phyloP scores from a whole-genome alignment of 2,113 vertebrate species.

The Dissostichus mawsoni region DNA sequence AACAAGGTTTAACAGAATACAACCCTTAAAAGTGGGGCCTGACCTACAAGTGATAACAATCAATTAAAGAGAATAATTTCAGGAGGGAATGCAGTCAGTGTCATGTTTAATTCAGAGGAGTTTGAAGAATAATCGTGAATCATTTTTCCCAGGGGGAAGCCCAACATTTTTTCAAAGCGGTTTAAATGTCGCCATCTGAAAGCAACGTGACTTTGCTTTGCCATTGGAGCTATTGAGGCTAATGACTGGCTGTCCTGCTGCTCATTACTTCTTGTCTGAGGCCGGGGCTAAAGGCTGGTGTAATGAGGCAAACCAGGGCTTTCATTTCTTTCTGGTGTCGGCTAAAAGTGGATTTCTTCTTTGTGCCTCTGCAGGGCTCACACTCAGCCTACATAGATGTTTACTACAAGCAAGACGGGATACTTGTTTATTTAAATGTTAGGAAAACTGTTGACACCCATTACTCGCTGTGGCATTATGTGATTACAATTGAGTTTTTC shows the following conservation, averaged over 20 bases:
- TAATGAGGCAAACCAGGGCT: constrained; percentile 61
- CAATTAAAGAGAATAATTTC: constrained; percentile 22
- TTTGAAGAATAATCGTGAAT: constrained; percentile 26
- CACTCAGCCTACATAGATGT: neutral
- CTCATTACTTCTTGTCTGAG: constrained; percentile 63
- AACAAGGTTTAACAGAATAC: constrained; percentile 14
- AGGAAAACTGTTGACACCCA: neutral
- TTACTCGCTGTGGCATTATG: neutral
- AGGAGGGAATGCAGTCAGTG: neutral
- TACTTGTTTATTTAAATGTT: neutral
- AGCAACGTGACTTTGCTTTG: constrained; percentile 57
- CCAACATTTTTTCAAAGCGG: constrained; percentile 26
- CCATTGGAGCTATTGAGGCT: constrained; percentile 57
- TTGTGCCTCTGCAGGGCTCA: constrained; percentile 8
- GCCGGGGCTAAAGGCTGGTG: constrained; percentile 40
- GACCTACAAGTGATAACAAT: constrained; percentile 8
- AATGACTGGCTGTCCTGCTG: constrained; percentile 58
- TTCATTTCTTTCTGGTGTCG: constrained; percentile 48
- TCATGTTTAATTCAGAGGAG: constrained; percentile 42
- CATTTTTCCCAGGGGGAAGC: constrained; percentile 18
- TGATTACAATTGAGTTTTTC: neutral
- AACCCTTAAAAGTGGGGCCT: neutral
- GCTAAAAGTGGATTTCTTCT: constrained; percentile 16
- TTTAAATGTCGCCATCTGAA: constrained; percentile 43
- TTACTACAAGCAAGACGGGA: constrained; percentile 5